phyloP scores from a whole-genome alignment of 1,140 invertebrate genomes.

The Drosophila mauritiana region DNA sequence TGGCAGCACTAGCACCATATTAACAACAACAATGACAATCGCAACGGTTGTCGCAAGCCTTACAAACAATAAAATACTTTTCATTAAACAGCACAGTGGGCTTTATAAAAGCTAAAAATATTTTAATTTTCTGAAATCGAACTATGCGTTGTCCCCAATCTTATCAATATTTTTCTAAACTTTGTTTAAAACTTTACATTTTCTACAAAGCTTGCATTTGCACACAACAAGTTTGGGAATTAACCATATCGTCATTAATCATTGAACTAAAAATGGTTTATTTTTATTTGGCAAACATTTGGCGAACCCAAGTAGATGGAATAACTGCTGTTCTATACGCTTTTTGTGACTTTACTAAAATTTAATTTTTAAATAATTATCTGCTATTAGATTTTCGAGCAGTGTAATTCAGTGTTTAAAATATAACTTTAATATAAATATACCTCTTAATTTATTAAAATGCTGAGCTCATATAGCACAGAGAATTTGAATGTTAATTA shows the following conservation, averaged over 20 bases:
- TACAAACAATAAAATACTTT: constrained; percentile 50
- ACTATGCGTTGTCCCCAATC: no score
- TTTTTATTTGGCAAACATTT: constrained; percentile 10
- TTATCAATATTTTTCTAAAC: no score
- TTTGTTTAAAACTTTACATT: no score
- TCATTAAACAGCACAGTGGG: constrained; percentile 61
- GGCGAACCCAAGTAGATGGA: no score
- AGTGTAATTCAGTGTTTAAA: no score
- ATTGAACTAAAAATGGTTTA: constrained; percentile 4
- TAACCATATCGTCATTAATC: constrained; percentile 16
- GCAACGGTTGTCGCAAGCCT: constrained; percentile 54
- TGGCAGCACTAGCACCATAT: constrained; percentile 24
- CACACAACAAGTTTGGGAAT: neutral
- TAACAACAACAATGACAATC: constrained; percentile 40
- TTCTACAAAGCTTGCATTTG: no score
- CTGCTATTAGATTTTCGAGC: no score
- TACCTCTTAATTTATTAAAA: no score
- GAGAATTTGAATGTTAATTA: neutral
- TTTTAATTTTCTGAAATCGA: no score
- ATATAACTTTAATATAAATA: no score
- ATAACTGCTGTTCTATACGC: neutral
- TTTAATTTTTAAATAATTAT: neutral
- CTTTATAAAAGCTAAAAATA: neutral
- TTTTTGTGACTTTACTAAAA: neutral
- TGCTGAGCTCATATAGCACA: neutral